These are phyloP conservation scores for Trichechus manatus DNA, from an alignment of 2,113 vertebrate species.

Conservation along the genomic window DNA sequence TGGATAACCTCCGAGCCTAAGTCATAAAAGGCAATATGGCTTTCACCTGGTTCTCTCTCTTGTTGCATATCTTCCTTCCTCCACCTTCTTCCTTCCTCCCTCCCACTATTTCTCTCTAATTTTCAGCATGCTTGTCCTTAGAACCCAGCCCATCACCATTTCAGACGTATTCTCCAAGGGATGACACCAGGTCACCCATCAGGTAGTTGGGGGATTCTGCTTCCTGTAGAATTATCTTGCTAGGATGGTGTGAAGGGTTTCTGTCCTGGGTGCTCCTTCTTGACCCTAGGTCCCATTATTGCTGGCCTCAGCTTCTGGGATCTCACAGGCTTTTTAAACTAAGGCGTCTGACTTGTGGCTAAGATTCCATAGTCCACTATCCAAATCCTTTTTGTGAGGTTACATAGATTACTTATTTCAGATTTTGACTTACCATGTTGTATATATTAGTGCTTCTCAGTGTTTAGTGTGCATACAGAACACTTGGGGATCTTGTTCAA, in stretches of 20 bases:
- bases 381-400: background rate
- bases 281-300: background rate
- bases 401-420: background rate
- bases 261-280: background rate
- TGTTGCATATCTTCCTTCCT: accelerated
- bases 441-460: background rate
- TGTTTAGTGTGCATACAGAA: background rate
- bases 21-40: background rate
- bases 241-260: background rate
- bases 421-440: background rate
- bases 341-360: background rate
- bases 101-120: too few species aligned
- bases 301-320: background rate
- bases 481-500: constrained; percentile 5
- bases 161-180: too few species aligned
- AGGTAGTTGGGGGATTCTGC: background rate
- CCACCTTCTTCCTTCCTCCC: accelerated
- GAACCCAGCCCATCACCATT: background rate
- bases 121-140: background rate
- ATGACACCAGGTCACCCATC: background rate
- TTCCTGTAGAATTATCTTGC: background rate
- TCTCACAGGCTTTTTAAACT: background rate
- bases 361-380: background rate
- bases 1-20: background rate
- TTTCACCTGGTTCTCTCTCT: background rate